Conservation (phyloP, 2,888 invertebrate genomes). For the Dynastes tityus region DNA sequence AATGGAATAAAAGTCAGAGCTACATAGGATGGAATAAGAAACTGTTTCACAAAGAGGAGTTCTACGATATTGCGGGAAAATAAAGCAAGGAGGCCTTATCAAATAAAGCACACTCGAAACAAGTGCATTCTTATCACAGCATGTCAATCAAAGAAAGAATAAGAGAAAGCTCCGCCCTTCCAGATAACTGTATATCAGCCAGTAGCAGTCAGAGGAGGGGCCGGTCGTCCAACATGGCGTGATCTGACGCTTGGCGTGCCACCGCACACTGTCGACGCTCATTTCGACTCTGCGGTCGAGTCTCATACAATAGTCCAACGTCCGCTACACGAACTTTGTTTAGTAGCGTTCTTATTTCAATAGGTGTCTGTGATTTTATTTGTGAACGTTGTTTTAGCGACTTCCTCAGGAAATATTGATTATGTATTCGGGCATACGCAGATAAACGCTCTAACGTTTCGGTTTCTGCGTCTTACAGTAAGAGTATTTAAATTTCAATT, state of each 20-base stretch:
- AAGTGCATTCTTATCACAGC: conserved; percentile 62
- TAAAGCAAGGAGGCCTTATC: conserved; percentile 58
- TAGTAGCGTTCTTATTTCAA: neutral
- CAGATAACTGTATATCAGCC: conserved; percentile 58
- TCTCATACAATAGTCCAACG: neutral
- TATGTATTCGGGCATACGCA: neutral
- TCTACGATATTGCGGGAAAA: conserved; percentile 57
- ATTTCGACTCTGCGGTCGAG: neutral
- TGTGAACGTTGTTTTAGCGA: neutral
- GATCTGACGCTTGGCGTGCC: conserved; percentile 59
- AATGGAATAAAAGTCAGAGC: neutral
- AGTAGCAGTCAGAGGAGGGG: conserved; percentile 62
- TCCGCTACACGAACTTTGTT: neutral
- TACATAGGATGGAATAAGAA: neutral
- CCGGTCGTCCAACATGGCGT: conserved; percentile 67
- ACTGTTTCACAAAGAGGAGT: conserved; percentile 52
- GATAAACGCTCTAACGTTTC: neutral
- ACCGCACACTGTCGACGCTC: conserved; percentile 3
- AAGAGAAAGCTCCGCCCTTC: conserved; percentile 58
- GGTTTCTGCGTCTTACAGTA: neutral
- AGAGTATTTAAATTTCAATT: neutral
- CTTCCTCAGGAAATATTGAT: neutral
- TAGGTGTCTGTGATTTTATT: neutral
- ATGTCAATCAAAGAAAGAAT: conserved; percentile 66
- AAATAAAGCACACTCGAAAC: conserved; percentile 62